These are phyloP conservation scores for Atta texana DNA, from an alignment of 1,140 invertebrate genomes.

Conservation along the genomic window DNA sequence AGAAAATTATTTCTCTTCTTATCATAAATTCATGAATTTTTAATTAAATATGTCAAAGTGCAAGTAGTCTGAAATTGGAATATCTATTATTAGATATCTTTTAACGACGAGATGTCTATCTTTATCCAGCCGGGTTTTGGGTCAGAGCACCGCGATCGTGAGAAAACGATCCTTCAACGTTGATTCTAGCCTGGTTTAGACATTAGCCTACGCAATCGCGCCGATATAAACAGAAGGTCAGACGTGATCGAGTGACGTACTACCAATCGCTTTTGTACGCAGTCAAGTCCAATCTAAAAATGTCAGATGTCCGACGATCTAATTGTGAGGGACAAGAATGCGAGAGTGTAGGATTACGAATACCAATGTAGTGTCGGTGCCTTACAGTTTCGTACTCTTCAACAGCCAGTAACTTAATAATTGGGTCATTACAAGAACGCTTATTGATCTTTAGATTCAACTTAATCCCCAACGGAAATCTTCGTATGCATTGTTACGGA, in stretches of 20 bases:
- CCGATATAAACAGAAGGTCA: slow-evolving; percentile 32
- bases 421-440: slow-evolving; percentile 69
- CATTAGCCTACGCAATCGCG: slow-evolving; percentile 45
- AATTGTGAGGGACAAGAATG: slow-evolving; percentile 35
- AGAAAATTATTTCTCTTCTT: slow-evolving; percentile 9
- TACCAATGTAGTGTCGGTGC: not conserved
- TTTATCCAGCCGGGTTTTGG: slow-evolving; percentile 18
- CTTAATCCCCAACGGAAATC: slow-evolving; percentile 56
- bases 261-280: slow-evolving; percentile 17
- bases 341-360: slow-evolving; percentile 25
- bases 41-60: slow-evolving; percentile 16
- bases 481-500: slow-evolving; percentile 10
- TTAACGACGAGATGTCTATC: slow-evolving; percentile 13
- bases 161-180: slow-evolving; percentile 13
- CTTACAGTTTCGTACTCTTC: slow-evolving; percentile 27
- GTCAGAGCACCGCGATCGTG: slow-evolving; percentile 38
- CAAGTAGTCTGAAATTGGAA: not conserved
- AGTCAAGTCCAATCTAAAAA: slow-evolving; percentile 49
- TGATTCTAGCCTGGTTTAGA: not conserved
- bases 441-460: slow-evolving; percentile 72
- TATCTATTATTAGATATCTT: slow-evolving; percentile 46
- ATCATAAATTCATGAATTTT: slow-evolving; percentile 4
- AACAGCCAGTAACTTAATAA: slow-evolving; percentile 71
- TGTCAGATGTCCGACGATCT: slow-evolving; percentile 48
- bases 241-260: slow-evolving; percentile 18